Base-by-base conservation (phyloP, 2,888 invertebrate species). In the Panopea generosa region DNA sequence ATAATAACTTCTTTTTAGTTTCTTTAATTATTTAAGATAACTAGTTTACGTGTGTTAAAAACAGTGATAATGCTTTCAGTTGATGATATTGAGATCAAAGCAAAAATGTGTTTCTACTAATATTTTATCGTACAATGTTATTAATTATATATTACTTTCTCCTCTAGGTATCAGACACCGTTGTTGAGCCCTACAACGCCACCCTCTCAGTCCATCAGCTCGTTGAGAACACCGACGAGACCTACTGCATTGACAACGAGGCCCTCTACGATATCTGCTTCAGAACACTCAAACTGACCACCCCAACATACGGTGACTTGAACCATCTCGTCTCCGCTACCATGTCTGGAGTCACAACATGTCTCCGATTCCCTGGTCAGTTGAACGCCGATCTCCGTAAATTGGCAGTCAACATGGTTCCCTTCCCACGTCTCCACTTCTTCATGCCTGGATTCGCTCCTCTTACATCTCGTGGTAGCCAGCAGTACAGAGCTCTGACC, bases 241-340 rank as follows among this genome's bases (percentile, higher is more conserved):
- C 93, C 1, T 94, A 92, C 91, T 94, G 93, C 85, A 94, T 94
- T 76, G 94, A 94, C 89, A 94, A 93, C 86, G 93, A 93, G 84
- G 91, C 92, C 62, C 90, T 94, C 9, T 97, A 97, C 93, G 96
- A 97, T 90, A 97, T 97, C 89, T 97, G 97, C 94, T 97, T 97
- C 94, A 95, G 97, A 89, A 97, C 97, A 18, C 94, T 97, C 83
- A 97, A 97, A 93, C 94, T 97, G 4, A 94, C 93, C 73, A 94
- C 96, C 89, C 97, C 97, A 38, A 96, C 96, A 60, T 98, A 98
- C 91, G 96, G 97, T 65, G 98, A 98, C 94, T 97, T 98, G 94
- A 97, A 93, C 96, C 94, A 94, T 86, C 78, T 89, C 78, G 86
- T 88, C 69, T 86, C 86, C 50, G 90, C 69, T 29, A 74, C 74